These are phyloP conservation scores for Drosophila recens DNA, from an alignment of 2,888 invertebrate genomes.

Conservation along the genomic window DNA sequence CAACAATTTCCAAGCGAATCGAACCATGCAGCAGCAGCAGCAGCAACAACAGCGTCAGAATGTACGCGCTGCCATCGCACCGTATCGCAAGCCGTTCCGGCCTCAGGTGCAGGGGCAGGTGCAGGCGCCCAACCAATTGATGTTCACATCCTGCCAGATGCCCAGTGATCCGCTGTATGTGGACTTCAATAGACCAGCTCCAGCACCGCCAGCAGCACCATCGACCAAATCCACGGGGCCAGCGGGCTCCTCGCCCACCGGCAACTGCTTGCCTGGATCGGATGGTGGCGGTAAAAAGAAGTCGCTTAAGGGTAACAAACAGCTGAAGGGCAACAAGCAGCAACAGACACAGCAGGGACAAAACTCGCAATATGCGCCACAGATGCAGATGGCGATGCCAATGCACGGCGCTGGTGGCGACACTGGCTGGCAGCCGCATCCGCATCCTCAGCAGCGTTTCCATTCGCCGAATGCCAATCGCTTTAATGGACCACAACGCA, in stretches of 20 bases:
- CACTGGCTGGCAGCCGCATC: conserved; percentile 19
- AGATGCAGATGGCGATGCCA: conserved; percentile 17
- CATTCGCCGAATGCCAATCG: conserved; percentile 44
- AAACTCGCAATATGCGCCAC: conserved; percentile 34
- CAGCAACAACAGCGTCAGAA: conserved; percentile 59
- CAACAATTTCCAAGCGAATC: conserved; percentile 68
- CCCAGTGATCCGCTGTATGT: conserved; percentile 85
- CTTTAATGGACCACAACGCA: conserved; percentile 54
- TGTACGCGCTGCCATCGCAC: conserved; percentile 59
- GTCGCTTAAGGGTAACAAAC: conserved; percentile 53
- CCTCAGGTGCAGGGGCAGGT: conserved; percentile 31
- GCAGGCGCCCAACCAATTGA: conserved; percentile 65
- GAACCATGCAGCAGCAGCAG: conserved; percentile 61
- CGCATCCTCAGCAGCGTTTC: conserved; percentile 37
- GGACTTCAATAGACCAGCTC: conserved; percentile 83
- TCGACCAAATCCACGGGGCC: neutral
- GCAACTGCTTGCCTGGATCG: neutral
- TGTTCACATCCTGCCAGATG: conserved; percentile 84
- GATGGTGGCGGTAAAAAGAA: conserved; percentile 65
- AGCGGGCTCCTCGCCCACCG: conserved; percentile 13
- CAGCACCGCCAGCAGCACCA: conserved; percentile 45
- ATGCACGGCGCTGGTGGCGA: conserved; percentile 42
- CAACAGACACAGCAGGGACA: conserved; percentile 21
- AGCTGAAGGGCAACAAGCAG: conserved; percentile 57
- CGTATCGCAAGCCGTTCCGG: conserved; percentile 74